Conservation (phyloP, 2,888 invertebrate species). For the Drosophila prolongata region DNA sequence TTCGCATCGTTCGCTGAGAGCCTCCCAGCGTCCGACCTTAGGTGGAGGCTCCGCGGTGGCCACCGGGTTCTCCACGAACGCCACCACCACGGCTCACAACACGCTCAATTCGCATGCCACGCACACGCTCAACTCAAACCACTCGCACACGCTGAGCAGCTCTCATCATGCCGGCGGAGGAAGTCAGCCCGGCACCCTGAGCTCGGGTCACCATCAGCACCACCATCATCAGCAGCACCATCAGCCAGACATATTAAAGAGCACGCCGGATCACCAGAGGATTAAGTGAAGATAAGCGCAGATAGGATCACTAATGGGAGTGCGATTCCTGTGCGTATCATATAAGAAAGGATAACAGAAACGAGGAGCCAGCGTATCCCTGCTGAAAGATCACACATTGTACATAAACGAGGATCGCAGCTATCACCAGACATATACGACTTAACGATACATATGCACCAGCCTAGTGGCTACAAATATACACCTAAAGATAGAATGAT, state of each 20-base stretch:
- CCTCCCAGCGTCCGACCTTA: slow-evolving; percentile 73
- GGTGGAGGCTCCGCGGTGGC: slow-evolving; percentile 61
- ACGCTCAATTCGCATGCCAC: slow-evolving; percentile 87
- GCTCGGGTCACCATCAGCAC: slow-evolving; percentile 86
- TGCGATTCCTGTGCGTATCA: not conserved
- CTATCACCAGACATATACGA: slow-evolving; percentile 21
- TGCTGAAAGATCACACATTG: slow-evolving; percentile 15
- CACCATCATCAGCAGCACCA: slow-evolving; percentile 85
- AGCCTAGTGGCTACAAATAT: slow-evolving; percentile 27
- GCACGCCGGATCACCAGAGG: slow-evolving; percentile 92
- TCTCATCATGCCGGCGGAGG: slow-evolving; percentile 80
- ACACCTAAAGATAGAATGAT: slow-evolving; percentile 26
- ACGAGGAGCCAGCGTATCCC: not conserved
- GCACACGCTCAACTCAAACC: slow-evolving; percentile 85
- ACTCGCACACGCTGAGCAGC: slow-evolving; percentile 84
- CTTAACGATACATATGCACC: slow-evolving; percentile 41
- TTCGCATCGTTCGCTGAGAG: slow-evolving; percentile 87
- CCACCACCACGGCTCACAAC: slow-evolving; percentile 86
- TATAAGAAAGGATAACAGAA: not conserved
- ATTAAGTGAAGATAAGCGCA: slow-evolving; percentile 74
- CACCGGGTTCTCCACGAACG: slow-evolving; percentile 83
- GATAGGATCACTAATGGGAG: not conserved
- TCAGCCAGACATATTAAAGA: slow-evolving; percentile 93
- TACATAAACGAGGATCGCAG: slow-evolving; percentile 35
- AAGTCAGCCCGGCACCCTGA: slow-evolving; percentile 84